Base-by-base conservation (phyloP, 2,113 vertebrate genomes). In the Nicator chloris region DNA sequence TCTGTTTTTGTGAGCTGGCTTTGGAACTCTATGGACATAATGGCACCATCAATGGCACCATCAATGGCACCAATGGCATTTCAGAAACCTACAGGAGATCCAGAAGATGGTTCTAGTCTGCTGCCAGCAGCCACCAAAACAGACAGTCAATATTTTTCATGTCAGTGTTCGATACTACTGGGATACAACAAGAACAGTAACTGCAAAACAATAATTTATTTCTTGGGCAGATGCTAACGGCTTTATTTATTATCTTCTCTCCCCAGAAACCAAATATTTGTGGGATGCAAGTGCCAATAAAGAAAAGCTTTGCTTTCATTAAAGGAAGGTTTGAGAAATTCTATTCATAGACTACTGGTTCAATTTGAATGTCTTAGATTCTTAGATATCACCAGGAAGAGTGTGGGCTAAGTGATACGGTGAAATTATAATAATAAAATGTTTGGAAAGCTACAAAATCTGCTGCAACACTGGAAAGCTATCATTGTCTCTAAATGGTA, bases 401-500 rank as follows among this genome's bases (percentile, higher is more conserved):
- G 17, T 56, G 88, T 94, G 33, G 39, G 75, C 50, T 91, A 95
- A 93, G 94, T 53, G 23, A 72, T 53, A 76, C 54, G 47, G 11
- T 86, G 78, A 92, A 96, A 91, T 88, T 80, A 88, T n/a, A 88
- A 53, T 82, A 89, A 94, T 80, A 88, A 88, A 22, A 44, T 60
- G 51, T 95, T 80, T 83, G 56, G 49, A 90, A 94, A 94, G 31
- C 60, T 69, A 94, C 30, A 80, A 44, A 90, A 94, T 83, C 71
- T 86, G 54, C 64, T 70, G 94, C 30, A 65, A 84, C 56, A 60
- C 65, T 84, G 63, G 66, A 91, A 92, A 94, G 70, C 90, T 97
- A 69, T 96, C 63, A 96, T 97, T 97, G 96, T 90, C 57, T 71
- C 71, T 89, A 89, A 96, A 82, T 54, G 35, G 26, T 70, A 95